Evolutionary conservation across 2,888 invertebrate species (phyloP).

Genomic region (Stenodema calcarata): DNA sequence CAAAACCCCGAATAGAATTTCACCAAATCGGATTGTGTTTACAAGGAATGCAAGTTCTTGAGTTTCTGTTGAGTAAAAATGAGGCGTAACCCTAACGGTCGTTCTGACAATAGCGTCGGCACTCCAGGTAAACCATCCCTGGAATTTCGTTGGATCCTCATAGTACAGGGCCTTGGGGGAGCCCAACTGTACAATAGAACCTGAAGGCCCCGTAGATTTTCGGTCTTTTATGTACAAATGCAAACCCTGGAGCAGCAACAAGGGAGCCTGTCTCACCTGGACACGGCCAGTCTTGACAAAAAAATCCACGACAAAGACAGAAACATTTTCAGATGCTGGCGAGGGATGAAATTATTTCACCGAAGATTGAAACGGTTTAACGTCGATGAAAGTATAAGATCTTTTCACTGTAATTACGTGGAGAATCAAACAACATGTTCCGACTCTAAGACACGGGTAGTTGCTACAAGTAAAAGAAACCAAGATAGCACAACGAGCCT

Average conservation of each 20-base stretch:
- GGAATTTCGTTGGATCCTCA: not conserved
- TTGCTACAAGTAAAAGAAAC: not conserved
- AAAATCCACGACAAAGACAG: not conserved
- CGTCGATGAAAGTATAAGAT: not conserved
- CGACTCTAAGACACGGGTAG: not conserved
- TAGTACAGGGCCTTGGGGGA: not conserved
- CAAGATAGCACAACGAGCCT: not conserved
- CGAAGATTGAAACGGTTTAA: not conserved
- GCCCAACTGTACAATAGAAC: not conserved
- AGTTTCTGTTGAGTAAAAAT: not conserved
- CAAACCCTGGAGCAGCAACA: not conserved
- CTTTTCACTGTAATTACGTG: not conserved
- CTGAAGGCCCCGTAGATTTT: not conserved
- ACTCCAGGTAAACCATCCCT: not conserved
- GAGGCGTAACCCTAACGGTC: not conserved
- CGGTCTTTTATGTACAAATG: not conserved
- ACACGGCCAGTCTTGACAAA: constrained; percentile 1
- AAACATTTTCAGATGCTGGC: not conserved
- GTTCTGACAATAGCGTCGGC: not conserved
- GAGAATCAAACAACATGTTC: not conserved
- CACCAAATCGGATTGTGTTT: too few species aligned
- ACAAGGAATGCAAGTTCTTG: too few species aligned
- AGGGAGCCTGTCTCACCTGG: not conserved
- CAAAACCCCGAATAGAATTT: too few species aligned
- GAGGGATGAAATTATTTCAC: not conserved